phyloP scores from a whole-genome alignment of 2,888 invertebrate species.

The Reticulitermes lucifugus region DNA sequence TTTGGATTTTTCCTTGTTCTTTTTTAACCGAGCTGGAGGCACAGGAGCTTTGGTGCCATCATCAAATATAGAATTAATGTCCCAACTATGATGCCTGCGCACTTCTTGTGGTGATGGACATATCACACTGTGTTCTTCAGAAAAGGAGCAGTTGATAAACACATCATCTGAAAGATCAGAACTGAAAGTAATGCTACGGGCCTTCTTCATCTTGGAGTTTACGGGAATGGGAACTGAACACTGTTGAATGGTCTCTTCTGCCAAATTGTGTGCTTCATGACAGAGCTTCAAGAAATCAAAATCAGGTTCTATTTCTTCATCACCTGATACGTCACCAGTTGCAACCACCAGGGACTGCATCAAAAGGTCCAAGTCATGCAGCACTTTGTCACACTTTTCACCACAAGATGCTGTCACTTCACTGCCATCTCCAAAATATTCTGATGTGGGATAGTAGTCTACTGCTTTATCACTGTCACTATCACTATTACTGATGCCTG shows the following conservation, averaged over 20 bases:
- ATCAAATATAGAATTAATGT: slow-evolving; percentile 52
- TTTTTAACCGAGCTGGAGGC: slow-evolving; percentile 50
- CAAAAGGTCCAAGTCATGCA: slow-evolving; percentile 7
- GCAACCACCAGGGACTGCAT: slow-evolving; percentile 14
- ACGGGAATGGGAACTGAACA: background rate
- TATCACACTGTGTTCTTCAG: background rate
- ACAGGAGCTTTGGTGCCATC: slow-evolving; percentile 49
- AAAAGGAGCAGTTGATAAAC: slow-evolving; percentile 11
- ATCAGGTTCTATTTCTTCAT: slow-evolving; percentile 18
- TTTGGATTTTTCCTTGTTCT: slow-evolving; percentile 28
- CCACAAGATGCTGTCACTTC: background rate
- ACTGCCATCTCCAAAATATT: background rate
- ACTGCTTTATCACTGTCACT: no score
- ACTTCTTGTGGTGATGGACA: background rate
- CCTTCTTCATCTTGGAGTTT: background rate
- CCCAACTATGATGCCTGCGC: slow-evolving; percentile 1
- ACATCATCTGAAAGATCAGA: slow-evolving; percentile 50
- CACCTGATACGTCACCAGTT: background rate
- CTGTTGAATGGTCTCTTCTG: background rate
- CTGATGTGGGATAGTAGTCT: background rate
- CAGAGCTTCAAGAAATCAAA: slow-evolving; percentile 13
- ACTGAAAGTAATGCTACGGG: slow-evolving; percentile 32
- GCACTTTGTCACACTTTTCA: slow-evolving; percentile 22
- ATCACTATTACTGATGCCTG: no score
- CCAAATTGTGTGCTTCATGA: slow-evolving; percentile 11